phyloP scores from a whole-genome alignment of 2,888 invertebrate genomes.

The Boloria euphrosyne region DNA sequence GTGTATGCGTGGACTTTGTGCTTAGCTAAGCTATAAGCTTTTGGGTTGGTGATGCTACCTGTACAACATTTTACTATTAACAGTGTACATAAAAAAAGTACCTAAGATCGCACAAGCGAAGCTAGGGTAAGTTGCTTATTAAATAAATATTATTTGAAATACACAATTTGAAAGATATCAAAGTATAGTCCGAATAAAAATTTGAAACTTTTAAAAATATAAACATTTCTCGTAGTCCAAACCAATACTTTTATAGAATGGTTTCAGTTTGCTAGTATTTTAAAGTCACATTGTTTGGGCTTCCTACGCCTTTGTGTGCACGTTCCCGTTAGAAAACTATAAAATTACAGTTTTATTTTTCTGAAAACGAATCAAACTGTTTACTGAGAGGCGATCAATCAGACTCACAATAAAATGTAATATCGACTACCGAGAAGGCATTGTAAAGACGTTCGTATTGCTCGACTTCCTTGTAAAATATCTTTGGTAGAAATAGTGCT shows the following conservation, averaged over 20 bases:
- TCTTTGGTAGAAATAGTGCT: too few relatives aligned
- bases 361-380: constrained; percentile 29
- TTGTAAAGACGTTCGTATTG: constrained; percentile 27
- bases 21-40: too few relatives aligned
- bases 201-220: background rate
- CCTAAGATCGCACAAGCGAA: too few relatives aligned
- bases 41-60: too few relatives aligned
- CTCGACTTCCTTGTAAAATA: background rate
- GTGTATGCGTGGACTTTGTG: too few relatives aligned
- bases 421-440: constrained; percentile 25
- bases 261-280: background rate
- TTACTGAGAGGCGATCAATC: constrained; percentile 33
- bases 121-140: too few relatives aligned
- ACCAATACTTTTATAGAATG: background rate
- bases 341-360: constrained; percentile 32
- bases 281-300: constrained; percentile 9
- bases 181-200: background rate
- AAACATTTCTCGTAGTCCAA: background rate
- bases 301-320: background rate
- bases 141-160: too few relatives aligned
- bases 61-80: too few relatives aligned
- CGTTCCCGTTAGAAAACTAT: constrained; percentile 32
- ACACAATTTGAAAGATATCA: too few relatives aligned
- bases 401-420: constrained; percentile 28
- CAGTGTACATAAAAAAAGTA: too few relatives aligned